Base-by-base conservation (phyloP, 2,797 vertebrate genomes). In the Philypnodon macrostomus region DNA sequence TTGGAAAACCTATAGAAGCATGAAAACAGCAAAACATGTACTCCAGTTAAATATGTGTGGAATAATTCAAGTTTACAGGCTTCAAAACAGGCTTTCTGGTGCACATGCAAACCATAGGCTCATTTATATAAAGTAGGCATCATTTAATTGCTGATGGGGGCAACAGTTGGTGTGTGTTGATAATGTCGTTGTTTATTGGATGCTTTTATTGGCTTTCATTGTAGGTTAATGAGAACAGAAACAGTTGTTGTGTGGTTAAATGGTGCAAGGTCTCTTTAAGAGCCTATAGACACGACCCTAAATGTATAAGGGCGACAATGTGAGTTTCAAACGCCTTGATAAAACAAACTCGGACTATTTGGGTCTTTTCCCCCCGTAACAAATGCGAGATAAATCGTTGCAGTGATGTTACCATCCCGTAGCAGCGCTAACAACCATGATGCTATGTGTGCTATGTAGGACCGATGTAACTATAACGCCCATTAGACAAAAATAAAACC, bases 181-280 rank as follows among this genome's bases (percentile, higher is more conserved):
- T n/a, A n/a, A n/a, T n/a, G n/a, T n/a, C n/a, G n/a, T n/a, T n/a
- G n/a, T n/a, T n/a, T n/a, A n/a, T n/a, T n/a, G n/a, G n/a, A n/a
- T n/a, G n/a, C n/a, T n/a, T n/a, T n/a, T n/a, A n/a, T 29, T 3
- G 26, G 26, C 29, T 30, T 42, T 1, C n/a, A 1, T 4, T 13
- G 32, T 21, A 26, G 13, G 38, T 4, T 44, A 42, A 18, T 42
- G 24, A 15, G 8, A 44, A 27, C 13, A 30, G 17, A 44, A 30
- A 26, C 41, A 30, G 41, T 18, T 30, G 41, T 30, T 44, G 17
- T 37, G 18, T 5, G 21, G 14, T 2, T n/a, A 11, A 13, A 24
- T 2, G 34, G 30, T 24, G 55, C 35, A 24, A 1, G 33, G 67
- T 23, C 67, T 54, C 55, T 77, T 72, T 70, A 68, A 73, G 40